A percentile compares a stretch with the other conserved stretches of the same genome.
phyloP scores from a whole-genome alignment of 2,113 vertebrate genomes.

The Hyaena hyaena region DNA sequence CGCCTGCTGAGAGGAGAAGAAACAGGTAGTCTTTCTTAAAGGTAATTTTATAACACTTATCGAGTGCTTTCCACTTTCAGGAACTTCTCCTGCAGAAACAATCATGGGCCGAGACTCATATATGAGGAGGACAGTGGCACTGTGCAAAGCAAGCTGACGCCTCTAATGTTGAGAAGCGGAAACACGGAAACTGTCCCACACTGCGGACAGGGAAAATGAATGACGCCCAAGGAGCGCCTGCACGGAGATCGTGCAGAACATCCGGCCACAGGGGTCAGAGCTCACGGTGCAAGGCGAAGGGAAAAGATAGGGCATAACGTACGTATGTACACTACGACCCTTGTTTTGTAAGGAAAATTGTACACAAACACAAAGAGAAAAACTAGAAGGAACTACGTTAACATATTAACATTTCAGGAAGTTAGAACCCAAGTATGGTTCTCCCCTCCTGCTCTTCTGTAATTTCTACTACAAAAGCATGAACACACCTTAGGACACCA shows the following conservation, averaged over 20 bases:
- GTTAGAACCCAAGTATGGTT: background rate
- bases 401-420: background rate
- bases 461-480: background rate
- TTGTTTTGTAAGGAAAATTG: background rate
- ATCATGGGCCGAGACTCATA: background rate
- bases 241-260: too few relatives aligned
- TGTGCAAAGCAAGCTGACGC: too few relatives aligned
- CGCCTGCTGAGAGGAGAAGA: background rate
- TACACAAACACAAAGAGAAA: background rate
- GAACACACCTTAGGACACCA: background rate
- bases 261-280: too few relatives aligned
- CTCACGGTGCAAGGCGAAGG: rapidly evolving
- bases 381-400: background rate
- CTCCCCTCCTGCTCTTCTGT: background rate
- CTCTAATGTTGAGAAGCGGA: background rate
- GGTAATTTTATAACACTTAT: too few relatives aligned
- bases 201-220: background rate
- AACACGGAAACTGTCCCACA: background rate
- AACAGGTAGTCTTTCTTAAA: background rate
- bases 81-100: background rate
- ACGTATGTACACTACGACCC: rapidly evolving
- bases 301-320: background rate
- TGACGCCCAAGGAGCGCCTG: background rate
- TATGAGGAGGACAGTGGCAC: background rate
- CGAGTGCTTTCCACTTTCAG: background rate